phyloP scores from a whole-genome alignment of 2,797 vertebrate species.

The Oreortyx pictus region DNA sequence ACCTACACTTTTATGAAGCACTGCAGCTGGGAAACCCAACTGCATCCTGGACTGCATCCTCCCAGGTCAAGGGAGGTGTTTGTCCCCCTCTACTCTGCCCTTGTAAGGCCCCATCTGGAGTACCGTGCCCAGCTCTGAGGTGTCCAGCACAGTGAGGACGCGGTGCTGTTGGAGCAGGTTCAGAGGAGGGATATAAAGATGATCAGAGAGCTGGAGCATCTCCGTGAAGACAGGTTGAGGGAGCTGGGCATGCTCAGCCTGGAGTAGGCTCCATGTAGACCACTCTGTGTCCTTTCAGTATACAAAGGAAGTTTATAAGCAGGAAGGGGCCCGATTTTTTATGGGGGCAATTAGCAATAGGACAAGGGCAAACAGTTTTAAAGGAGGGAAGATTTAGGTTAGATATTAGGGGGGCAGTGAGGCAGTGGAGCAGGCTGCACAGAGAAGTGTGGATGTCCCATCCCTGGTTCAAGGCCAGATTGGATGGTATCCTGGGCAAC shows the following conservation, averaged over 20 bases:
- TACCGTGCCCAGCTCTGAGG: not conserved
- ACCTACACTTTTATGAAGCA: not conserved
- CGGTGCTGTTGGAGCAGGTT: not conserved
- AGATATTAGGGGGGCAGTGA: too few species aligned
- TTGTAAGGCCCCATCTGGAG: not conserved
- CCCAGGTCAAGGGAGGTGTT: not conserved
- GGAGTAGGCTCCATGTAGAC: not conserved
- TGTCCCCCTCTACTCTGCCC: not conserved
- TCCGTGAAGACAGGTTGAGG: not conserved
- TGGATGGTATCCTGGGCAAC: too few species aligned
- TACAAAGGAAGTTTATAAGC: not conserved
- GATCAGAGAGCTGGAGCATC: not conserved
- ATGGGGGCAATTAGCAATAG: too few species aligned
- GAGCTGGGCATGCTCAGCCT: not conserved
- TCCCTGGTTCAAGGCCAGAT: too few species aligned
- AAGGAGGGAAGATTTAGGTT: too few species aligned
- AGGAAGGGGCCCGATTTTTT: not conserved
- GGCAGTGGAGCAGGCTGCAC: too few species aligned
- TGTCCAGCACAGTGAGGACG: not conserved
- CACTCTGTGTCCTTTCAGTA: not conserved
- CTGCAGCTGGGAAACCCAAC: not conserved
- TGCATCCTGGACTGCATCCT: not conserved
- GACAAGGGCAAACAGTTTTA: too few species aligned
- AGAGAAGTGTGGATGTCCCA: too few species aligned
- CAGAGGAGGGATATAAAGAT: not conserved